phyloP scores from a whole-genome alignment of 2,888 invertebrate genomes.

The Pammene fasciana region DNA sequence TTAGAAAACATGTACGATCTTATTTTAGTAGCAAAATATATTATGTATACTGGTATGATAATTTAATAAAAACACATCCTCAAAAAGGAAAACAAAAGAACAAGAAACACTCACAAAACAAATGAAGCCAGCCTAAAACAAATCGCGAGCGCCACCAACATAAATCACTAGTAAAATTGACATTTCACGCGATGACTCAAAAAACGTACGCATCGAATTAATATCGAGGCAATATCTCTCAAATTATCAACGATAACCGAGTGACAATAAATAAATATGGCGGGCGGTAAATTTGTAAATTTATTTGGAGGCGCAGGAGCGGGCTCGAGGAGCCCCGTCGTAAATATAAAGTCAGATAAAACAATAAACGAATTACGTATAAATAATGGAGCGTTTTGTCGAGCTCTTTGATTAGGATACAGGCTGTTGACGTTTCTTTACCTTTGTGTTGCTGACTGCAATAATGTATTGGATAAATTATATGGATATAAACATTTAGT shows the following conservation, averaged over 20 bases:
- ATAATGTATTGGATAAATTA: too few species aligned
- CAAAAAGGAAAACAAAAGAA: constrained; percentile 44
- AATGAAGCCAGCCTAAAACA: constrained; percentile 53
- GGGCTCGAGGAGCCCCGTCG: constrained; percentile 62
- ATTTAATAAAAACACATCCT: not conserved
- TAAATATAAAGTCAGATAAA: constrained; percentile 81
- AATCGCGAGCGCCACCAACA: constrained; percentile 53
- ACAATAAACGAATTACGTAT: constrained; percentile 83
- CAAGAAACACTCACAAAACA: constrained; percentile 46
- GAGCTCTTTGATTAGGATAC: constrained; percentile 68
- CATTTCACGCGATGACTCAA: constrained; percentile 74
- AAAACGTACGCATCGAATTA: constrained; percentile 66
- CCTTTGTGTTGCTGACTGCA: not conserved
- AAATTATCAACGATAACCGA: constrained; percentile 73
- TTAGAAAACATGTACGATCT: too few species aligned
- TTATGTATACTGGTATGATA: not conserved
- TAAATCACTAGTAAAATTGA: constrained; percentile 78
- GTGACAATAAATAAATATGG: constrained; percentile 62
- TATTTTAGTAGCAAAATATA: too few species aligned
- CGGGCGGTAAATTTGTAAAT: constrained; percentile 76
- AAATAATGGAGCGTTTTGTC: constrained; percentile 82
- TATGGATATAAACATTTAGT: too few species aligned
- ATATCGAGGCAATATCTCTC: constrained; percentile 72
- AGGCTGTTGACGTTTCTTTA: constrained; percentile 51
- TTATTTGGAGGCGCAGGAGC: constrained; percentile 66